These are phyloP conservation scores for Habroteleia sp. DNA, from an alignment of 2,888 invertebrate genomes.

Conservation along the genomic window DNA sequence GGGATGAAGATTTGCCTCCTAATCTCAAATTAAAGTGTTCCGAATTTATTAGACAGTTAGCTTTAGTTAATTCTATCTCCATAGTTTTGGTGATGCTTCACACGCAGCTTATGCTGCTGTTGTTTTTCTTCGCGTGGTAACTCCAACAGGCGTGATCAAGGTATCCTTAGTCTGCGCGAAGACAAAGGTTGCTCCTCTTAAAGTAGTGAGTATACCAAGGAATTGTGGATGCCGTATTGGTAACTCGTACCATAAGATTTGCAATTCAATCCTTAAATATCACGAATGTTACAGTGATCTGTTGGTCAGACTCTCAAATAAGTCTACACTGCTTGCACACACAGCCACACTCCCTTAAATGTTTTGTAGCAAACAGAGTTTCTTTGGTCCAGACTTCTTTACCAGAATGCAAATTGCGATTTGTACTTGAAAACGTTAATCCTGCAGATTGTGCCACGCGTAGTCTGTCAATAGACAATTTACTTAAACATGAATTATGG, in stretches of 20 bases:
- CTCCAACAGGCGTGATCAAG: too few relatives aligned
- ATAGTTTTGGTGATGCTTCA: too few relatives aligned
- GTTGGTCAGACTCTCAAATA: not conserved
- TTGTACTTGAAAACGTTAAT: not conserved
- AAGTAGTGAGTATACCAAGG: not conserved
- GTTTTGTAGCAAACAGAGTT: not conserved
- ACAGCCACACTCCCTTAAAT: not conserved
- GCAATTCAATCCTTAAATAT: not conserved
- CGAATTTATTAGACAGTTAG: not conserved
- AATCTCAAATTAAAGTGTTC: not conserved
- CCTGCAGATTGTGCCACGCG: slow-evolving; percentile 2
- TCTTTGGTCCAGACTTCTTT: not conserved
- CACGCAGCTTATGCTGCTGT: too few relatives aligned
- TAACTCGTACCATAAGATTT: not conserved
- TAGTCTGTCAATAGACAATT: not conserved
- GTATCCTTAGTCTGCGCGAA: too few relatives aligned
- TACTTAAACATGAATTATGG: not conserved
- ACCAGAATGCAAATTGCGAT: not conserved
- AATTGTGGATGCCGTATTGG: not conserved
- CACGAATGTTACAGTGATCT: not conserved
- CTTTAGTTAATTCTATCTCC: not conserved
- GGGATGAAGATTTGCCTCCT: slow-evolving; percentile 4
- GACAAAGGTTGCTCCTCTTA: too few relatives aligned
- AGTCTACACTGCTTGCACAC: not conserved
- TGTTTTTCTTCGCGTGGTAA: too few relatives aligned